A percentile compares a stretch with the other conserved stretches of the same genome.
Conservation (phyloP, 2,113 vertebrate species). For the Nothobranchius kuhntae region DNA sequence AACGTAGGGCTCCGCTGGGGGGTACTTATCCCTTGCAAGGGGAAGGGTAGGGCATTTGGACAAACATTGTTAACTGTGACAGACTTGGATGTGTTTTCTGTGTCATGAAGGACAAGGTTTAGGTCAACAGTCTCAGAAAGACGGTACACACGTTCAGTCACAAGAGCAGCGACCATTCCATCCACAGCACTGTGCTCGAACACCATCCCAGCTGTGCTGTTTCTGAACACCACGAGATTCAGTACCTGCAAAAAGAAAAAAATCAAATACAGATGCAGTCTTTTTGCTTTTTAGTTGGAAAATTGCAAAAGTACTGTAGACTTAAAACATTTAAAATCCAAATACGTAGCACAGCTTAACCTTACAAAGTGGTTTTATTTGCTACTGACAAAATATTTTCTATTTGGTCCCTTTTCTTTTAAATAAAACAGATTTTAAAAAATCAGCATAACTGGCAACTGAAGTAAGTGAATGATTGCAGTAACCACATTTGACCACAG, state of each 20-base stretch:
- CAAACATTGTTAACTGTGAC: constrained; percentile 24
- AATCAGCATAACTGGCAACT: too few species aligned
- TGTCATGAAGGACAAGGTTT: constrained; percentile 27
- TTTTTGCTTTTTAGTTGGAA: neutral
- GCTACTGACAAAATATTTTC: too few species aligned
- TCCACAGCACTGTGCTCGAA: constrained; percentile 82
- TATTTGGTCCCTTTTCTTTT: too few species aligned
- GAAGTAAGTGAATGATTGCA: too few species aligned
- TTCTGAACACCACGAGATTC: constrained; percentile 81
- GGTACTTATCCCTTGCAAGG: constrained; percentile 39
- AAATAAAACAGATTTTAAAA: too few species aligned
- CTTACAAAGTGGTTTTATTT: too few species aligned
- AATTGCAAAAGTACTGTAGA: neutral
- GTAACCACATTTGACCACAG: too few species aligned
- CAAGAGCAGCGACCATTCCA: constrained; percentile 80
- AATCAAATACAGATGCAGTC: constrained; percentile 2
- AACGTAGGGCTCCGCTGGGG: constrained; percentile 26
- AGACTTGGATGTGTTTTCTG: constrained; percentile 34
- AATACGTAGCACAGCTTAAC: too few species aligned
- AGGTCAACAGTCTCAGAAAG: constrained; percentile 74
- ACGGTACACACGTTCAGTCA: constrained; percentile 69
- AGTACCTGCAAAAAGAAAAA: constrained; percentile 66
- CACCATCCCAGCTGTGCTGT: constrained; percentile 76
- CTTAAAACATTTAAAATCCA: neutral
- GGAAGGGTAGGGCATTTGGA: constrained; percentile 59